A percentile compares a stretch with the other conserved stretches of the same genome.
Evolutionary conservation across 2,113 vertebrate species (phyloP).

Genomic region (Rhinoderma darwinii): DNA sequence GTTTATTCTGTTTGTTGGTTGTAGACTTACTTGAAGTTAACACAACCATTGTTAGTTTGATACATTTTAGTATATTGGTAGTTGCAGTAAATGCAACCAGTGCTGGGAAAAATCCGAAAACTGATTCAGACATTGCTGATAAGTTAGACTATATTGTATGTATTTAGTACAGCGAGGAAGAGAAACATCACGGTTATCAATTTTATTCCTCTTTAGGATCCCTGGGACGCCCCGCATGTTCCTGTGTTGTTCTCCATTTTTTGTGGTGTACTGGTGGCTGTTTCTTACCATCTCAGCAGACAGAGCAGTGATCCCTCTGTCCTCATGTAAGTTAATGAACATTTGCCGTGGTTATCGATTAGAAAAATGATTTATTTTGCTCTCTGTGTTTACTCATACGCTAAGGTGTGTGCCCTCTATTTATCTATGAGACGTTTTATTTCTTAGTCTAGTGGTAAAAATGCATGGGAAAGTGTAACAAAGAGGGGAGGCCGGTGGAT

Average conservation of each 20-base stretch:
- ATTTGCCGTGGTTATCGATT: not conserved
- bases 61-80: not conserved
- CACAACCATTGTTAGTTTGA: no score
- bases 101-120: not conserved
- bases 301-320: conserved; percentile 96
- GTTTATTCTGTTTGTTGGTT: no score
- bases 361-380: not conserved
- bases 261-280: conserved; percentile 94
- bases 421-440: no score
- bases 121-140: not conserved
- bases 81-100: not conserved
- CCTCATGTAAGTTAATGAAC: conserved; percentile 86
- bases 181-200: not conserved
- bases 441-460: no score
- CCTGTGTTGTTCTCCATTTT: conserved; percentile 97
- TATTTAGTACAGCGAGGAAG: not conserved
- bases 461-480: no score
- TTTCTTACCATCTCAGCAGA: conserved; percentile 96
- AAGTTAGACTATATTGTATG: not conserved
- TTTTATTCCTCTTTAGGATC: conserved; percentile 77
- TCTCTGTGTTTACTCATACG: not conserved
- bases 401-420: no score
- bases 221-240: conserved; percentile 97
- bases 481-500: no score
- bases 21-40: no score